Evolutionary conservation across 2,888 invertebrate genomes (phyloP).

Genomic region (Apoda limacodes): DNA sequence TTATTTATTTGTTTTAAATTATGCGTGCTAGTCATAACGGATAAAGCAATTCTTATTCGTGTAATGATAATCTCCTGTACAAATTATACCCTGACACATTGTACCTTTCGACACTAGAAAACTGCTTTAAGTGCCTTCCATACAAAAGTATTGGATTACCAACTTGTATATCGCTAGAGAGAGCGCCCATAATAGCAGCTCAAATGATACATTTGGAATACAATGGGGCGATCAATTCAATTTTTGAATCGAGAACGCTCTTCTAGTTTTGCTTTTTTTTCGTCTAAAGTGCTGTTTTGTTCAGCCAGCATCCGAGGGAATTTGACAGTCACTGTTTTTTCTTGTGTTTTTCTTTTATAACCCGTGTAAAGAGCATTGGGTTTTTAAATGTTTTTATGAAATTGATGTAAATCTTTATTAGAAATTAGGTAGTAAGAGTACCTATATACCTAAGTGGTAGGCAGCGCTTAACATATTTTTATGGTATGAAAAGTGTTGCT

Average conservation of each 20-base stretch:
- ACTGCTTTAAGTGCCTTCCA: constrained; percentile 62
- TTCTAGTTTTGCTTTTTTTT: constrained; percentile 60
- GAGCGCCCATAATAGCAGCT: constrained; percentile 67
- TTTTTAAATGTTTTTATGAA: constrained; percentile 32
- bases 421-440: too few relatives aligned
- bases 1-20: too few relatives aligned
- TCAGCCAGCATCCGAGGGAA: constrained; percentile 62
- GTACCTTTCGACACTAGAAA: constrained; percentile 44
- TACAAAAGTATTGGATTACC: constrained; percentile 70
- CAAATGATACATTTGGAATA: constrained; percentile 71
- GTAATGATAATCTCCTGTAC: constrained; percentile 33
- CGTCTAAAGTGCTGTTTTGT: constrained; percentile 70
- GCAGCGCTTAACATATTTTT: too few relatives aligned
- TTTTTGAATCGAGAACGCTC: constrained; percentile 70
- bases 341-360: constrained; percentile 43
- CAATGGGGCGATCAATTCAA: constrained; percentile 71
- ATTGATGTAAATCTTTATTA: constrained; percentile 25
- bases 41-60: constrained; percentile 19
- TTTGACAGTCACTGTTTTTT: constrained; percentile 69
- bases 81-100: constrained; percentile 41
- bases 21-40: too few relatives aligned
- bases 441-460: too few relatives aligned
- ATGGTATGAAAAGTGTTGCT: too few relatives aligned
- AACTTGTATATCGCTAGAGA: constrained; percentile 58
- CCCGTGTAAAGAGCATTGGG: constrained; percentile 25